phyloP scores from a whole-genome alignment of 2,113 vertebrate genomes.

The Oreochromis spilurus region DNA sequence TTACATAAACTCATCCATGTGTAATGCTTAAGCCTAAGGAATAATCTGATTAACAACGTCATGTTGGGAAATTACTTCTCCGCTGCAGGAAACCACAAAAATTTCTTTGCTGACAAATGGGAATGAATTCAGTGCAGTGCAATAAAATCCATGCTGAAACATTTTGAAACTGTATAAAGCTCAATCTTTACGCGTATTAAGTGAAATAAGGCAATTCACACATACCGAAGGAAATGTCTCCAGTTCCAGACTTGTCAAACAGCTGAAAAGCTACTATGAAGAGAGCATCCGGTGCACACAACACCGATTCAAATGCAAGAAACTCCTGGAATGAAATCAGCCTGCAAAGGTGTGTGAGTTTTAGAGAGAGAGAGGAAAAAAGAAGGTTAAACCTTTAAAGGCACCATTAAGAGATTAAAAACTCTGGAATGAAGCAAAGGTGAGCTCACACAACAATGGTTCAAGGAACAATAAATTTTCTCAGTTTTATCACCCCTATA shows the following conservation, averaged over 20 bases:
- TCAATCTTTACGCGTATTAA: neutral
- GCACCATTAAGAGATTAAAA: neutral
- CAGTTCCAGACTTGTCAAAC: constrained; percentile 95
- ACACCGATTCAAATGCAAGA: constrained; percentile 94
- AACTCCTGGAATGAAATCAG: constrained; percentile 98
- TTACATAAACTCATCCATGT: constrained; percentile 21
- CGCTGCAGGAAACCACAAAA: neutral
- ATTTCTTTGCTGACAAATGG: neutral
- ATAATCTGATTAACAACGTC: constrained; percentile 38
- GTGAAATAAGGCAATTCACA: neutral
- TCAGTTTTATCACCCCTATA: neutral
- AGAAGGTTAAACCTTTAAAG: neutral
- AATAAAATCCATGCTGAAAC: neutral
- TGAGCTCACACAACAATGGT: neutral
- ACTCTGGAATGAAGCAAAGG: neutral
- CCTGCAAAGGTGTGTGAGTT: constrained; percentile 57
- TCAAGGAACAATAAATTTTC: neutral
- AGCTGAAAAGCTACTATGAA: constrained; percentile 97
- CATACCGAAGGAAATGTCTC: constrained; percentile 94
- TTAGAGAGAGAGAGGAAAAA: neutral
- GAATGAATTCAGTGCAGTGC: neutral
- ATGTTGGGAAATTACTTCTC: neutral
- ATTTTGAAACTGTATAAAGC: neutral
- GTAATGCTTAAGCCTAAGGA: neutral
- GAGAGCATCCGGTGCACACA: constrained; percentile 94